Evolutionary conservation across 2,113 vertebrate genomes (phyloP), one percentile per base, ranked within the genome.

Genomic region (Oncorhynchus kisutch): DNA sequence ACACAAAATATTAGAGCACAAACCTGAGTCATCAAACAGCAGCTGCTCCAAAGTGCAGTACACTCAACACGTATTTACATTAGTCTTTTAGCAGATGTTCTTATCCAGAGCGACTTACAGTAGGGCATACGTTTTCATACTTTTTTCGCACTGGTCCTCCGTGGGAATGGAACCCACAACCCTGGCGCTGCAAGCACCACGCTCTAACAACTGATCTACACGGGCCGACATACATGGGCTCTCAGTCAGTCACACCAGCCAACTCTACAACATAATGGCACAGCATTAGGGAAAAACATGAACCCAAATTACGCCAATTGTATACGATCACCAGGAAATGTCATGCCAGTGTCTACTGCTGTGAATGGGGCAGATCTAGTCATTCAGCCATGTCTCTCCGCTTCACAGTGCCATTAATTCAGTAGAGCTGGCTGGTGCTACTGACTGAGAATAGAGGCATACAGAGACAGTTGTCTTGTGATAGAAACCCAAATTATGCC

Each of bases 291-390:
- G 20, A 7, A 22, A 67, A 5, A 20, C 6, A 67, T 2, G 2
- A 34, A 31, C 27, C 9, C 73, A 77, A 87, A 85, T 88, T 77
- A 87, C 2, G 0, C 2, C 82, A 79, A 79, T 78, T 72, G 75
- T 9, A 69, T 77, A 78, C 78, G 83, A 85, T 85, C 59, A 66
- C 64, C 62, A 48, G 71, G 70, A 90, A 91, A 89, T 86, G 87
- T 85, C 81, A 86, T 81, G 75, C 79, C 85, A 84, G 75, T 31
- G 25, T 18, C 22, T 34, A 29, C 14, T 16, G 16, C 29, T 62
- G 79, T 82, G 82, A 88, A 84, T 81, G 83, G 79, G 18, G 18
- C 80, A 39, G 67, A 49, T 78, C 64, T 62, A 48, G 75, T 72
- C 76, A 34, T 72, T 81, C 75, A 20, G 81, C 67, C 51, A 14